phyloP scores from a whole-genome alignment of 2,797 vertebrate genomes.

The Malurus leucopterus region DNA sequence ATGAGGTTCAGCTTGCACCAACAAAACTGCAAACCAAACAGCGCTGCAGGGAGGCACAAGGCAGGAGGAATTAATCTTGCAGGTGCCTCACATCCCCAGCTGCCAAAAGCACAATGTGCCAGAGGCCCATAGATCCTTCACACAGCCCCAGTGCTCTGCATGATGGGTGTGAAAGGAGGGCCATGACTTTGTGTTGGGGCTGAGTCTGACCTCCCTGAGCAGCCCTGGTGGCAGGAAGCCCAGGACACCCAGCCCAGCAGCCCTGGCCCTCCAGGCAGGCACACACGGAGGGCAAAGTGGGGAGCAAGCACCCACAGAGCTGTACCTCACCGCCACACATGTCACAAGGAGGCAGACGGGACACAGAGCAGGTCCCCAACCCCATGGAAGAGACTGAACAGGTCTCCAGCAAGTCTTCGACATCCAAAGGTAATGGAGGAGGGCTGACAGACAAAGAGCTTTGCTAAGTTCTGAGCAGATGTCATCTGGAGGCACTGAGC shows the following conservation, averaged over 20 bases:
- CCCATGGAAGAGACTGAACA: neutral
- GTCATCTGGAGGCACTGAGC: neutral
- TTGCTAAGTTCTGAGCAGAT: neutral
- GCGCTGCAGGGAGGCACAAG: neutral
- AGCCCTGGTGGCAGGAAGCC: neutral
- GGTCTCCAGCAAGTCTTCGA: neutral
- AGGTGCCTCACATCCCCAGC: neutral
- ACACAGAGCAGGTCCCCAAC: neutral
- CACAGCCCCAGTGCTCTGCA: accelerated
- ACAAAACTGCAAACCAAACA: neutral
- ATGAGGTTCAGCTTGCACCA: neutral
- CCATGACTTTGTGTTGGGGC: accelerated
- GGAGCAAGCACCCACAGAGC: neutral
- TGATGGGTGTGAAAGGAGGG: accelerated
- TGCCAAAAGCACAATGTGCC: neutral
- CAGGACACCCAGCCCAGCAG: accelerated
- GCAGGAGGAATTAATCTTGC: neutral
- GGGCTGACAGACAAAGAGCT: neutral
- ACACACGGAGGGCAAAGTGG: accelerated
- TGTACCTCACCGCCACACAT: accelerated
- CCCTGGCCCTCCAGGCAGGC: neutral
- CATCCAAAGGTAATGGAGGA: neutral
- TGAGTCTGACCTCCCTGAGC: accelerated
- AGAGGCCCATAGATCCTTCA: neutral
- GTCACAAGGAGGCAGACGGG: neutral